Conservation (phyloP, 2,113 vertebrate genomes). For the Megaceryle maxima region DNA sequence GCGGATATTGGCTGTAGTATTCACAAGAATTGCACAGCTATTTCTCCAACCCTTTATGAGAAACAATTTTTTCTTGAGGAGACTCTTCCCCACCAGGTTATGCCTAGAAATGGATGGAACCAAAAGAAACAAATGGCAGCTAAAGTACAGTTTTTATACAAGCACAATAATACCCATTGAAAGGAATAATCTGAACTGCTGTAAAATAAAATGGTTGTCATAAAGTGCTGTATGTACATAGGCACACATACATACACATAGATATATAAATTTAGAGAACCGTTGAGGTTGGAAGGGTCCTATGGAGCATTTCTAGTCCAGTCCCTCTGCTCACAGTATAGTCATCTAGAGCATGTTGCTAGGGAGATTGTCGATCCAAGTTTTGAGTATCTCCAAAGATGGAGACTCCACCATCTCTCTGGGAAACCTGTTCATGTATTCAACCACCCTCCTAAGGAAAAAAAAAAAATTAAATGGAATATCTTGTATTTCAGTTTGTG, state of each 20-base stretch:
- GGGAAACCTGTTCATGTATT: neutral
- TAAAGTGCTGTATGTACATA: neutral
- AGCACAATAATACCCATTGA: neutral
- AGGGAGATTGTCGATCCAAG: neutral
- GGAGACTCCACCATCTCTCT: neutral
- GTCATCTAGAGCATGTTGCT: neutral
- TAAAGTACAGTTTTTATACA: neutral
- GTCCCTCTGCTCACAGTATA: neutral
- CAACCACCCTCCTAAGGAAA: neutral
- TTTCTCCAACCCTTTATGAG: neutral
- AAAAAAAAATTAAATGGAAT: neutral
- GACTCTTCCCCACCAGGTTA: neutral
- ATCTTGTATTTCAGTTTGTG: neutral
- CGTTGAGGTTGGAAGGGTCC: neutral
- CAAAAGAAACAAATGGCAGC: neutral
- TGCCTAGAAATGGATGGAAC: neutral
- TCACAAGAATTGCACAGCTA: neutral
- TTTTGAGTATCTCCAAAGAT: neutral
- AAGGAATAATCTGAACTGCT: neutral
- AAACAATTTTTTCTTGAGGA: neutral
- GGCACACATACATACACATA: neutral
- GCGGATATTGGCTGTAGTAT: neutral
- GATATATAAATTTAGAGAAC: neutral
- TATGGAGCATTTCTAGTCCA: neutral
- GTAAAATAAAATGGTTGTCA: neutral